Base-by-base conservation (phyloP, 2,797 vertebrate species). In the Geotrypetes seraphini region DNA sequence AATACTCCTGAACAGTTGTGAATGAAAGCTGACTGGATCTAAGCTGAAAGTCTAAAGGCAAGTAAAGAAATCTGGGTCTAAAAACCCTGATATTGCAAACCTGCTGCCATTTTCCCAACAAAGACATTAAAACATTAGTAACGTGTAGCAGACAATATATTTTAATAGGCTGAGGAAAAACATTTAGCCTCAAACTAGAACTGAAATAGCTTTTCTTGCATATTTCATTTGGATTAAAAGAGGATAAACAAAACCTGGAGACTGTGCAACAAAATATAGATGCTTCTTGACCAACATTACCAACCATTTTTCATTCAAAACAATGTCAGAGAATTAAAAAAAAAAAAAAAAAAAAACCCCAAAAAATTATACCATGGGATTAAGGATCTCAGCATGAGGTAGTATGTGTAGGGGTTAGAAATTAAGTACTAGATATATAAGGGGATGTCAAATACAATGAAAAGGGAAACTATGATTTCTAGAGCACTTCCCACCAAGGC, bases 241-340 rank as follows among this genome's bases (percentile, higher is more conserved):
- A 2, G 40, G 16, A 34, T 43, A 35, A 43, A 23, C 51, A 43
- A 58, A 54, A 53, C 34, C 36, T 49, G 39, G 18, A 48, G 53
- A 46, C 47, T 58, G 48, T 47, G 32, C 43, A 44, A 58, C 15
- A 38, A 38, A 47, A 54, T 48, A 31, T 52, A 24, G 18, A 42
- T 38, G 20, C 12, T 36, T 58, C 60, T 53, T 50, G 43, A 43
- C 38, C 28, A 53, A 36, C 16, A 39, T 21, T 45, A 60, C 40
- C 29, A 45, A 25, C 37, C 48, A 56, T 29, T 45, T 54, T 40
- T 40, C 29, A 47, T 35, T 51, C 62, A 67, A 68, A 31, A 57
- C 22, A 64, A 48, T 37, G 48, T 40, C 30, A 43, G 43, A 45
- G 55, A 62, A 60, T n/a, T n/a, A n/a, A n/a, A n/a, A n/a, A n/a